Percentiles rank a stretch among this genome's conserved stretches.
Evolutionary conservation across 1,140 invertebrate genomes (phyloP).

Genomic region (Asobara japonica): DNA sequence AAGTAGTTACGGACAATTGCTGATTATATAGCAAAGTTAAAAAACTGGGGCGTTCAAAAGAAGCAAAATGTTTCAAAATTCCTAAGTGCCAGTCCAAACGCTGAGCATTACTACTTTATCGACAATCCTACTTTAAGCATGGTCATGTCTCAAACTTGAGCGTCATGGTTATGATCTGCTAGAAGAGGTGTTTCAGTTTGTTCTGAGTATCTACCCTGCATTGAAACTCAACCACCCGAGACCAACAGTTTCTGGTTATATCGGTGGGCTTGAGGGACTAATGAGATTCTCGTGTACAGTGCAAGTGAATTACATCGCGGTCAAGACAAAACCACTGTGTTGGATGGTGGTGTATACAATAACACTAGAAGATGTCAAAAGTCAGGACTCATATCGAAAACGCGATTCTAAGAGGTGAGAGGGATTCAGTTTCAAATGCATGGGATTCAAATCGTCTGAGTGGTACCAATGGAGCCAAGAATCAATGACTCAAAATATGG

Average conservation of each 20-base stretch:
- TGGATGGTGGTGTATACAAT: background rate
- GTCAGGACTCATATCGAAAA: background rate
- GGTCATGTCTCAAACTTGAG: too few species aligned
- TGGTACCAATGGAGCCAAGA: too few species aligned
- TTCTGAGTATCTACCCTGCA: background rate
- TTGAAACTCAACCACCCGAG: background rate
- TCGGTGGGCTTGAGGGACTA: background rate
- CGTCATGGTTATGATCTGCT: background rate
- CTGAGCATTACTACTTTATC: too few species aligned
- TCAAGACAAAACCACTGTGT: conserved; percentile 40
- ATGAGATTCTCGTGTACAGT: conserved; percentile 30
- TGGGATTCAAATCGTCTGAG: too few species aligned
- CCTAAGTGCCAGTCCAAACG: too few species aligned
- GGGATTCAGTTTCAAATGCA: too few species aligned
- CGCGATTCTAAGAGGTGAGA: background rate
- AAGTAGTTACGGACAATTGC: too few species aligned
- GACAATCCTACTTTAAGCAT: too few species aligned
- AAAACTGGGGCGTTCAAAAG: too few species aligned
- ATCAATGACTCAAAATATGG: too few species aligned
- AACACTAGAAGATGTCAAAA: background rate
- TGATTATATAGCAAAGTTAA: too few species aligned
- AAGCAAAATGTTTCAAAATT: too few species aligned
- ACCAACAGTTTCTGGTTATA: conserved; percentile 13
- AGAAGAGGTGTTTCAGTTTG: conserved; percentile 3
- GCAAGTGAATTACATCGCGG: conserved; percentile 18